phyloP scores from a whole-genome alignment of 2,113 vertebrate genomes.

The Urocynchramus pylzowi region DNA sequence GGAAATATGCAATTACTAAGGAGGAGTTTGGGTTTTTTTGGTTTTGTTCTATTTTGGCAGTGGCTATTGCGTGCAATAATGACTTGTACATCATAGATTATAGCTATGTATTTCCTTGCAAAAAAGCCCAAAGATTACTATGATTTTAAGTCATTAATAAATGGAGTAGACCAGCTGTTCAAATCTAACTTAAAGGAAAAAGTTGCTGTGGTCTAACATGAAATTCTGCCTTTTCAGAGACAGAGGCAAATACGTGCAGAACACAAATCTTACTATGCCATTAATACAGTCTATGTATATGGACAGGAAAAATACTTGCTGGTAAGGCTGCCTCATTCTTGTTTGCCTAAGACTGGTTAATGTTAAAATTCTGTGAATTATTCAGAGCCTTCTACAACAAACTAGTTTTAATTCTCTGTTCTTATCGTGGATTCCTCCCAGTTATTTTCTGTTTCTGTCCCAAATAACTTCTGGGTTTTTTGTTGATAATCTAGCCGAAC shows the following conservation, averaged over 20 bases:
- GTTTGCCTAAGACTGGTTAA: background rate
- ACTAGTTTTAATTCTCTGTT: background rate
- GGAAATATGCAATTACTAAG: background rate
- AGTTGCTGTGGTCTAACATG: background rate
- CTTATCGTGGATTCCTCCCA: background rate
- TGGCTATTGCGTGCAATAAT: background rate
- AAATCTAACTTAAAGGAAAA: background rate
- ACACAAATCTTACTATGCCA: slow-evolving; percentile 94
- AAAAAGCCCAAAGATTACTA: background rate
- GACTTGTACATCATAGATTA: background rate
- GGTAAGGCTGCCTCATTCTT: slow-evolving; percentile 73
- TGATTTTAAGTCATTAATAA: background rate
- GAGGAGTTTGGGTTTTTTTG: background rate
- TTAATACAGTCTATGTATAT: slow-evolving; percentile 95
- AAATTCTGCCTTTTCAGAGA: slow-evolving; percentile 67
- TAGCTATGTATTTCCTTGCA: background rate
- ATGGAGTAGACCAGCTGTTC: background rate
- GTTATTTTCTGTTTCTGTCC: background rate
- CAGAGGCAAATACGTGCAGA: slow-evolving; percentile 86
- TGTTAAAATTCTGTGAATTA: background rate
- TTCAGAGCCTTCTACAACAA: background rate
- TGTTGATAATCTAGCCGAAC: background rate
- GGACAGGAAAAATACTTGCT: slow-evolving; percentile 98
- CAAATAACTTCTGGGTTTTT: background rate
- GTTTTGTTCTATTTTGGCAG: background rate